Base-by-base conservation (phyloP, 2,888 invertebrate genomes). In the Andrena hattorfiana region DNA sequence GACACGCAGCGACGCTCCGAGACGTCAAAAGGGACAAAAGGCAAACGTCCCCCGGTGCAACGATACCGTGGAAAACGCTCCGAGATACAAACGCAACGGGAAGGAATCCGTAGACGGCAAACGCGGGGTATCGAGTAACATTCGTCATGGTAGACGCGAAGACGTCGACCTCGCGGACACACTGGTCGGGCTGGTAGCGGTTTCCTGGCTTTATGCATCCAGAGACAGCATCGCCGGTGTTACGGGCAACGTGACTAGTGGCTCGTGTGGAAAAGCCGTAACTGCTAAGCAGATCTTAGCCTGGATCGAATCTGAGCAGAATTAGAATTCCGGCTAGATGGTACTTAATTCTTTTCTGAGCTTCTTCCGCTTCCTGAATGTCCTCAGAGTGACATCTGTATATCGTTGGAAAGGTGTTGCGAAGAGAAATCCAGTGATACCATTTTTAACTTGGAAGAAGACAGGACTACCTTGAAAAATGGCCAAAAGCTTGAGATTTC, bases 91-190 rank as follows among this genome's bases (percentile, higher is more conserved):
- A 72, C 42, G 48, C 70, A 70, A 73, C 62, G 30, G 67, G 42
- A 66, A 62, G 67, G 76, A 71, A 69, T 77, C 71, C 51, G 59
- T 62, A 64, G 78, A 74, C 56, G 67, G 71, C 79, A 63, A 76
- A 77, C 79, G 77, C 75, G 68, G 85, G 70, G 82, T 87, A 87
- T 90, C 89, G 89, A 74, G 82, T 88, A 88, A 89, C 90, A 90
- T 91, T 91, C 91, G 92, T 92, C 91, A 92, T 90, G 92, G 90
- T 91, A 88, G 84, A 83, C 87, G 90, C 90, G 89, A 89, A 92
- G 92, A 90, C 92, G 87, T 91, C 91, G 91, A 91, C 91, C 92
- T 90, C 92, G 85, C 67, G 73, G 77, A 79, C 56, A 86, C 81
- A 73, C 76, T 76, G 76, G 81, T 83, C 77, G 23, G 77, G 69